Percentiles rank a stretch among this genome's conserved stretches.
Evolutionary conservation across 2,888 invertebrate genomes (phyloP).

Genomic region (Spialia ferax): DNA sequence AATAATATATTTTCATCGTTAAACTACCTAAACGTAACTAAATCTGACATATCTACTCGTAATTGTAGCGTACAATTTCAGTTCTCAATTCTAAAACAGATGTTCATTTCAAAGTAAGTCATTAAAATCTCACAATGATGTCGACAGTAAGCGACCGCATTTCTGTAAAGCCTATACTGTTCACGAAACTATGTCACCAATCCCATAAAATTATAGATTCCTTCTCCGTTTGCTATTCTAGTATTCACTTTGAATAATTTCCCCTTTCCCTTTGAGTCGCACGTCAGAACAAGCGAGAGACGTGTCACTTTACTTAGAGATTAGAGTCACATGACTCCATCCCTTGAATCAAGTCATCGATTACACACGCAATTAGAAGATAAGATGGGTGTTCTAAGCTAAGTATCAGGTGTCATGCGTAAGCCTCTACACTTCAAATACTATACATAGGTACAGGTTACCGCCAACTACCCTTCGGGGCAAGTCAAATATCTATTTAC

Average conservation of each 20-base stretch:
- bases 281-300: slow-evolving; percentile 26
- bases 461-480: background rate
- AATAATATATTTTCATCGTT: no score
- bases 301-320: slow-evolving; percentile 59
- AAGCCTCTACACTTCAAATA: no score
- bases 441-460: no score
- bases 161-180: slow-evolving; percentile 12
- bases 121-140: slow-evolving; percentile 10
- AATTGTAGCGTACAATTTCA: background rate
- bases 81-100: background rate
- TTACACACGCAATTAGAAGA: background rate
- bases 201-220: slow-evolving; percentile 27
- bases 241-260: slow-evolving; percentile 30
- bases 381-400: no score
- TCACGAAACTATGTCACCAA: slow-evolving; percentile 3
- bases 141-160: background rate
- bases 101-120: slow-evolving; percentile 5
- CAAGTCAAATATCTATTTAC: slow-evolving; percentile 52
- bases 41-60: background rate
- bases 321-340: slow-evolving; percentile 50
- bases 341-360: slow-evolving; percentile 32
- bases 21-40: no score
- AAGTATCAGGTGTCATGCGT: no score
- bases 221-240: slow-evolving; percentile 10
- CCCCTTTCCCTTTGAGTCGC: slow-evolving; percentile 25